These are phyloP conservation scores for Artibeus jamaicensis DNA, from an alignment of 2,797 vertebrate genomes.

Conservation along the genomic window DNA sequence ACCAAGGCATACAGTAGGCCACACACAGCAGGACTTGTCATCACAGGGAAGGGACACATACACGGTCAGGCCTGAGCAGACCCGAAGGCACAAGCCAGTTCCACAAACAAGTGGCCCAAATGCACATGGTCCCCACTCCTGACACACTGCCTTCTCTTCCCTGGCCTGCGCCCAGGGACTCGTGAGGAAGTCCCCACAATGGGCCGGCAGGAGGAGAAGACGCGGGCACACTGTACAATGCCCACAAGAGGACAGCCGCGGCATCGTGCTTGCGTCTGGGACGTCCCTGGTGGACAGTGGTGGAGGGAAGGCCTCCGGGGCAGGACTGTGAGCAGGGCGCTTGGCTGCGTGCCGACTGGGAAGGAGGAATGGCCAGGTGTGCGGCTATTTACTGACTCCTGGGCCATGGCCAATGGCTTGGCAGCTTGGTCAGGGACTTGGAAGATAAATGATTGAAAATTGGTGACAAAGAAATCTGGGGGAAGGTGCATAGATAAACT, in stretches of 20 bases:
- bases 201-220: neutral
- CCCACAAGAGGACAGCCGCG: neutral
- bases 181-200: too few relatives aligned
- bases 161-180: neutral
- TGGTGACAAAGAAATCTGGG: neutral
- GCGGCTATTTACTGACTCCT: neutral
- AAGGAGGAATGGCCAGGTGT: too few relatives aligned
- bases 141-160: neutral
- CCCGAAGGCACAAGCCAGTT: neutral
- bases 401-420: neutral
- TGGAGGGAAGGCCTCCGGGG: neutral
- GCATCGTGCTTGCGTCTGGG: neutral
- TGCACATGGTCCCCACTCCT: neutral
- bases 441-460: neutral
- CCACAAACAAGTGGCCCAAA: too few relatives aligned
- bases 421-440: too few relatives aligned
- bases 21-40: neutral
- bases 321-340: neutral
- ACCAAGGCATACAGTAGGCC: neutral
- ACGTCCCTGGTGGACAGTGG: neutral
- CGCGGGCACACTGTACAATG: rapidly evolving
- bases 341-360: neutral
- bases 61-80: neutral
- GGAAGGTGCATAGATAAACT: neutral
- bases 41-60: neutral